phyloP scores from a whole-genome alignment of 1,140 invertebrate species.

The Drosophila simulans region DNA sequence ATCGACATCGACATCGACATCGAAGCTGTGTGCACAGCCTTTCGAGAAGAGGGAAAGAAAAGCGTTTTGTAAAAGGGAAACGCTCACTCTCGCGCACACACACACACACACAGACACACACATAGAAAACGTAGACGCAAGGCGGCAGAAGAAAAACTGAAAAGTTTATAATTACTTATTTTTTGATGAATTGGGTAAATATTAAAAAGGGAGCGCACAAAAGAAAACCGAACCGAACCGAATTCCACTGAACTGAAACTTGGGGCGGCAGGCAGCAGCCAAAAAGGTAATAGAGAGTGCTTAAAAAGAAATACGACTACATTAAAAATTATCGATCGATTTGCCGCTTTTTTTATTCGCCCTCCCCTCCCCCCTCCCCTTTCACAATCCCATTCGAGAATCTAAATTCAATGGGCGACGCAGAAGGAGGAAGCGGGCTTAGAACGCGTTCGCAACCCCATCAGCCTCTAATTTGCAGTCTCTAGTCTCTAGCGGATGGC shows the following conservation, averaged over 20 bases:
- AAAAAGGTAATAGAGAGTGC: slow-evolving; percentile 68
- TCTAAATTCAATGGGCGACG: neutral
- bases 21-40: slow-evolving; percentile 56
- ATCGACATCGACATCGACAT: slow-evolving; percentile 25
- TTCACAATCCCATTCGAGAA: too few relatives aligned
- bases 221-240: slow-evolving; percentile 11
- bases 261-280: slow-evolving; percentile 37
- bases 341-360: slow-evolving; percentile 18
- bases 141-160: slow-evolving; percentile 78
- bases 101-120: slow-evolving; percentile 42
- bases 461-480: neutral
- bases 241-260: slow-evolving; percentile 25
- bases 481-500: neutral
- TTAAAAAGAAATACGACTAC: slow-evolving; percentile 79
- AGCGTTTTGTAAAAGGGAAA: slow-evolving; percentile 76
- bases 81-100: slow-evolving; percentile 36
- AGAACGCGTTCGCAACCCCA: neutral
- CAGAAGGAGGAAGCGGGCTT: neutral
- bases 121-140: slow-evolving; percentile 58
- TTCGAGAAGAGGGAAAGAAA: slow-evolving; percentile 65
- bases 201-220: slow-evolving; percentile 66
- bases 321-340: slow-evolving; percentile 82
- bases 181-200: slow-evolving; percentile 84
- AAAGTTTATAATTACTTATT: slow-evolving; percentile 84
- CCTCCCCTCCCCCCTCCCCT: too few relatives aligned